phyloP scores from a whole-genome alignment of 2,113 vertebrate species.

The Phainopepla nitens region DNA sequence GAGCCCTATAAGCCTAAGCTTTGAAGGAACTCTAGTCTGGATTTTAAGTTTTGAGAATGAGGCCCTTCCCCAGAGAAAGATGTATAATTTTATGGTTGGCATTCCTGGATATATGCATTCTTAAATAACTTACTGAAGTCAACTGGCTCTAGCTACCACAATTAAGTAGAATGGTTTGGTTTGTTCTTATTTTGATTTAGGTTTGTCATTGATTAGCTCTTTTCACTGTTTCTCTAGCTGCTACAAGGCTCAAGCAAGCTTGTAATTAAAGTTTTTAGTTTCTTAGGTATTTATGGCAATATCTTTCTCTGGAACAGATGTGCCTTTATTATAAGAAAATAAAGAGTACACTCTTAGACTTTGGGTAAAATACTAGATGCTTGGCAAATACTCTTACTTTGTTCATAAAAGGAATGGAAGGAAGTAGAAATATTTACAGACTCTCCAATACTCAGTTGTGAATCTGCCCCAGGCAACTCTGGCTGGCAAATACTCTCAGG shows the following conservation, averaged over 20 bases:
- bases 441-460: not conserved
- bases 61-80: not conserved
- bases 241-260: not conserved
- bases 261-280: not conserved
- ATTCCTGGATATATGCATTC: not conserved
- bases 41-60: not conserved
- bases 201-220: not conserved
- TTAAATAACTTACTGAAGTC: not conserved
- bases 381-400: not conserved
- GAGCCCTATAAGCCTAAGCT: not conserved
- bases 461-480: not conserved
- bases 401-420: not conserved
- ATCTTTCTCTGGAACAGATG: not conserved
- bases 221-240: not conserved
- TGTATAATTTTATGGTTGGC: not conserved
- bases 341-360: not conserved
- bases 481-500: not conserved
- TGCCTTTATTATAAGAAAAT: not conserved
- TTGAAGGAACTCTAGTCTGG: not conserved
- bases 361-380: not conserved
- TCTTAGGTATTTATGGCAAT: not conserved
- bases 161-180: not conserved
- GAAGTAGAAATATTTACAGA: not conserved
- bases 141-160: not conserved
- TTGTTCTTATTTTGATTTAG: not conserved